These are phyloP conservation scores for Eupithecia subfuscata DNA, from an alignment of 2,888 invertebrate genomes.

Conservation along the genomic window DNA sequence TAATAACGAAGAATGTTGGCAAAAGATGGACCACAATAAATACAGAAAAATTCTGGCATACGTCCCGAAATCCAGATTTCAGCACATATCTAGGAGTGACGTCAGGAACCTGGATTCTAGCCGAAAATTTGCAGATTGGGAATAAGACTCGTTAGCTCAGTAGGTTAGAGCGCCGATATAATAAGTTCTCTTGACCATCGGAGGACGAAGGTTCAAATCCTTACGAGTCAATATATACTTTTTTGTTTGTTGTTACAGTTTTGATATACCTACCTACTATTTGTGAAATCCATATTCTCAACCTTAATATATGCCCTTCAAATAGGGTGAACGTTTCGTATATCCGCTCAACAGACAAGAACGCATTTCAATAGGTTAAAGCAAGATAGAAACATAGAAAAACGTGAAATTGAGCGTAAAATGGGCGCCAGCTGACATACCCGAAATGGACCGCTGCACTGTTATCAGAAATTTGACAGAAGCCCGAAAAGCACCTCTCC, in stretches of 20 bases:
- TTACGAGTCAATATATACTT: constrained; percentile 33
- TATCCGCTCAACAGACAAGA: too few species aligned
- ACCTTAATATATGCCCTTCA: too few species aligned
- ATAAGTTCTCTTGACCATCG: constrained; percentile 41
- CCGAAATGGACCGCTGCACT: too few species aligned
- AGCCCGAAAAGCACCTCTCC: too few species aligned
- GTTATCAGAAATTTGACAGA: too few species aligned
- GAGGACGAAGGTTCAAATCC: constrained; percentile 52
- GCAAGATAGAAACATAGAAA: too few species aligned
- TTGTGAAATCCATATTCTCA: too few species aligned
- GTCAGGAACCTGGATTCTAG: constrained; percentile 12
- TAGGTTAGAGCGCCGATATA: constrained; percentile 52
- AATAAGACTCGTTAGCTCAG: constrained; percentile 49
- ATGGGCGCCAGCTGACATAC: too few species aligned
- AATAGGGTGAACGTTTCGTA: too few species aligned
- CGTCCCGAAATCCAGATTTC: constrained; percentile 1
- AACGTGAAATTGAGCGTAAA: too few species aligned
- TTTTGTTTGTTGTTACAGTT: neutral
- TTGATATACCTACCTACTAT: too few species aligned
- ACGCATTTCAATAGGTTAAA: too few species aligned
- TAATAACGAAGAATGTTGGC: neutral
- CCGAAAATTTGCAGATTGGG: neutral
- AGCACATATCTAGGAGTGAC: constrained; percentile 15
- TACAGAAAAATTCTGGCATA: neutral
- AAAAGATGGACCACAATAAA: neutral